phyloP scores from a whole-genome alignment of 2,888 invertebrate species.

The Emmelina monodactyla region DNA sequence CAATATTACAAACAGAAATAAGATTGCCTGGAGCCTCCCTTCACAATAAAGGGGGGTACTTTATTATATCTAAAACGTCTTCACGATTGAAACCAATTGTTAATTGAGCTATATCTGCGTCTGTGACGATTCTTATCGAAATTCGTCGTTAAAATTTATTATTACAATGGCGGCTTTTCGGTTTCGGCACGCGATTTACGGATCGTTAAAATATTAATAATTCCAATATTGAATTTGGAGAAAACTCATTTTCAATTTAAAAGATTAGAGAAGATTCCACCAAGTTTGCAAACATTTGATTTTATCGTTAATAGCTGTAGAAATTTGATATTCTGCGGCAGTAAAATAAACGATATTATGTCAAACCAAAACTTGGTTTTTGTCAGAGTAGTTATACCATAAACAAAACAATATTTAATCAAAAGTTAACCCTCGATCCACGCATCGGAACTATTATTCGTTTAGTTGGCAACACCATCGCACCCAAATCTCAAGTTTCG shows the following conservation, averaged over 20 bases:
- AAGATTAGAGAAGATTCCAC: too few relatives aligned
- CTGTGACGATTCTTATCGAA: constrained; percentile 59
- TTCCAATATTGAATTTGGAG: constrained; percentile 14
- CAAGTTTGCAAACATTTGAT: too few relatives aligned
- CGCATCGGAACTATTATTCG: neutral
- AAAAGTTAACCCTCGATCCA: neutral
- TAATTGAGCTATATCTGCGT: constrained; percentile 65
- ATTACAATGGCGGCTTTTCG: constrained; percentile 38
- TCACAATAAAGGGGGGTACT: constrained; percentile 41
- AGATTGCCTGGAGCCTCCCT: constrained; percentile 52
- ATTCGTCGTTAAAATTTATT: constrained; percentile 60
- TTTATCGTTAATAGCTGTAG: too few relatives aligned
- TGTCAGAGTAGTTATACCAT: too few relatives aligned
- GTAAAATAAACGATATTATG: too few relatives aligned
- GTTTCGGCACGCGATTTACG: constrained; percentile 33
- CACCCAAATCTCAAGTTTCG: constrained; percentile 37
- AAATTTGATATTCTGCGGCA: too few relatives aligned
- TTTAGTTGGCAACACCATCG: constrained; percentile 9
- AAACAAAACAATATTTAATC: too few relatives aligned
- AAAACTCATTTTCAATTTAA: too few relatives aligned
- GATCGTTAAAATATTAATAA: constrained; percentile 30
- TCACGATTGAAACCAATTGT: constrained; percentile 66
- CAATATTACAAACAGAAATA: constrained; percentile 66
- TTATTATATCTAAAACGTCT: constrained; percentile 60
- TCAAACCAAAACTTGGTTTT: too few relatives aligned